Evolutionary conservation across 2,888 invertebrate genomes (phyloP), one percentile per base, ranked within the genome.

Genomic region (Deilephila porcellus): DNA sequence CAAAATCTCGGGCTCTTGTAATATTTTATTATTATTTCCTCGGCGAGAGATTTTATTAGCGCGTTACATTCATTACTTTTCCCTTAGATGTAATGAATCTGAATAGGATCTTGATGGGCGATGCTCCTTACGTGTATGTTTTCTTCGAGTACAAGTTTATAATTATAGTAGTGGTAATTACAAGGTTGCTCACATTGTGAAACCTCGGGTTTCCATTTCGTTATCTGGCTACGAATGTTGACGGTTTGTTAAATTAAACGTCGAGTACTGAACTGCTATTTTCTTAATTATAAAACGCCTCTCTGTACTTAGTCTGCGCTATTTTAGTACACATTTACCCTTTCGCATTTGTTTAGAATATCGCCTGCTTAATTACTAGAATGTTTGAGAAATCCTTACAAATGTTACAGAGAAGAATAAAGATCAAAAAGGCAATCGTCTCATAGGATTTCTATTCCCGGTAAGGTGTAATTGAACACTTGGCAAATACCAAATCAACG

Each of bases 21-120:
- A 93, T 93, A 93, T 93, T 94, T 94, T 93, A 94, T 92, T 93
- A 94, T 93, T 93, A 94, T 92, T 93, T 93, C 89, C 90, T 89
- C 87, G 90, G 87, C 86, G 79, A 82, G 86, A 89, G 90, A 89
- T 93, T 93, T 93, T 93, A 93, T 91, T 92, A 92, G 86, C 88
- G 85, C 83, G 87, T 90, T 88, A 90, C 93, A 93, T 93, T 94
- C 92, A 94, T 93, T 91, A 88, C 93, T 91, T 86, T 88, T 88
- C 91, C 87, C 87, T 85, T 83, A 82, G 81, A 87, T 89, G 85
- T 91, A 90, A 90, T 89, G 91, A 87, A 91, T 91, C 88, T 91
- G 92, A 93, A 93, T 92, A 86, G 91, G 85, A 88, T 78, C 87
- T 92, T 93, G 93, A 94, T 93, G 93, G 92, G 90, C 89, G 85